Percentiles rank a stretch among this genome's conserved stretches.
Conservation (phyloP, 2,797 vertebrate species). For the Poecilia velifera region DNA sequence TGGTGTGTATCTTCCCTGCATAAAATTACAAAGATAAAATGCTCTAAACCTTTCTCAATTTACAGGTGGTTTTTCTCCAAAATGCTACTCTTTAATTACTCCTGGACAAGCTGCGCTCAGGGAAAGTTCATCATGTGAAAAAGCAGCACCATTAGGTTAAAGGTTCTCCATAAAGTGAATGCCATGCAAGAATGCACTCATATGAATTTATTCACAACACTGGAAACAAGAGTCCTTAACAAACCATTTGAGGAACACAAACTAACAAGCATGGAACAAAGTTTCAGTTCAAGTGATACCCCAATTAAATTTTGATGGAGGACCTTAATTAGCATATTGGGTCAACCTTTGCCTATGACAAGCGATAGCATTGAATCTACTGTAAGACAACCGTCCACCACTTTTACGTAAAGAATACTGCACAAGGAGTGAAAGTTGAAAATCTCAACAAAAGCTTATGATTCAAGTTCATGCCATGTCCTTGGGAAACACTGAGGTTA, state of each 20-base stretch:
- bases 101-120: not conserved
- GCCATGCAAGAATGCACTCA: not conserved
- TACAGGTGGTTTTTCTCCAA: not conserved
- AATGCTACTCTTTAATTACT: not conserved
- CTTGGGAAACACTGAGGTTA: conserved; percentile 54
- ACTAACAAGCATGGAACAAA: not conserved
- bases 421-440: not conserved
- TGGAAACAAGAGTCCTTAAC: not conserved
- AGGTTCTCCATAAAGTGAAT: not conserved
- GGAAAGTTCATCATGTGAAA: not conserved
- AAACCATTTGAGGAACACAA: not conserved
- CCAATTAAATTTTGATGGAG: not conserved
- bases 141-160: not conserved
- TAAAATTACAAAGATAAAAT: not conserved
- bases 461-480: conserved; percentile 22
- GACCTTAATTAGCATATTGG: not conserved
- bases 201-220: not conserved
- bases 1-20: not conserved
- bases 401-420: not conserved
- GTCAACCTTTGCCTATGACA: not conserved
- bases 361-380: not conserved
- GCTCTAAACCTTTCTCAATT: not conserved
- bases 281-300: not conserved
- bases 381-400: not conserved
- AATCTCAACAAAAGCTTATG: not conserved